Evolutionary conservation across 2,797 vertebrate genomes (phyloP), one percentile per base, ranked within the genome.

Genomic region (Premnoplex brunnescens): DNA sequence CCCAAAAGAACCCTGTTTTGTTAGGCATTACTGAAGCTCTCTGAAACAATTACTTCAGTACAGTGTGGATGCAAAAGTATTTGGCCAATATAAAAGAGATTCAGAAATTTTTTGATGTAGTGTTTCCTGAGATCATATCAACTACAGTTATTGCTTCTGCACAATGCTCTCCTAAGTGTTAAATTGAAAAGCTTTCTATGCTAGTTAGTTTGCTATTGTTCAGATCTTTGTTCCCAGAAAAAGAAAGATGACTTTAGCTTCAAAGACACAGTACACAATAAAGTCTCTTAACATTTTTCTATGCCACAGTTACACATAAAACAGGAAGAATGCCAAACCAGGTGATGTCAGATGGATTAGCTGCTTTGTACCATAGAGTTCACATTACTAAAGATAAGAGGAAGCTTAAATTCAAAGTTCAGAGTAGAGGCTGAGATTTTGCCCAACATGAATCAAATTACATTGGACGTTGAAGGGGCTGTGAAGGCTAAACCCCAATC

Each of bases 321-420:
- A 85, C 14, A 76, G 87, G 89, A 94, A 93, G 62, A 91, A 75
- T 92, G 78, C 82, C 89, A 97, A 88, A 88, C 9, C 89, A 94
- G 85, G 87, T 96, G 92, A 96, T 92, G 92, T 94, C 95, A 95
- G 92, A 96, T 81, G 82, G 73, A 96, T 96, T 93, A 94, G 60
- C 85, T 93, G 79, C 73, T 91, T 92, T 87, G 49, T 72, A 80
- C 36, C 68, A 62, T 85, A 74, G 54, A 85, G 82, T 69, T 94
- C 79, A 66, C 58, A 48, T 95, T 88, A 83, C 73, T 59, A 44
- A 62, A 86, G 95, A 96, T 94, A 94, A 94, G 68, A 36, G 43
- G 26, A 92, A 82, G 63, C 32, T 28, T 88, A 34, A 80, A 96
- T 55, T 83, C 83, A 71, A 88, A 90, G 76, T 84, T 82, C 62